Evolutionary conservation across 2,113 vertebrate genomes (phyloP).

Genomic region (Trochalopteron elliotii): DNA sequence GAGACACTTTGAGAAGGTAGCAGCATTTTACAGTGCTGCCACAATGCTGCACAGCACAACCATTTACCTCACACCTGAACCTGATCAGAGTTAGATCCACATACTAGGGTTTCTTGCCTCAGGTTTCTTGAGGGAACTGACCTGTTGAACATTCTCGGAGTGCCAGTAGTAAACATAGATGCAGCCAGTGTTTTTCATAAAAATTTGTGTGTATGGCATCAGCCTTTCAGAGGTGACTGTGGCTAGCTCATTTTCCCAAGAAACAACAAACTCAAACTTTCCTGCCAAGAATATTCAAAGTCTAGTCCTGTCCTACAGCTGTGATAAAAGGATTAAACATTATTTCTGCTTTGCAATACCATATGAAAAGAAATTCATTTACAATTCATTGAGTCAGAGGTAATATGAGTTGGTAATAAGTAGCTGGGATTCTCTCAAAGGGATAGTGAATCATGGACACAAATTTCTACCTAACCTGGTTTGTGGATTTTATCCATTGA

Average conservation of each 20-base stretch:
- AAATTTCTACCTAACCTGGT: neutral
- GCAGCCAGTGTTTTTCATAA: neutral
- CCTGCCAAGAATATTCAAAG: neutral
- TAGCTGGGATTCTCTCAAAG: neutral
- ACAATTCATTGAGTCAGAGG: neutral
- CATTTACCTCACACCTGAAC: neutral
- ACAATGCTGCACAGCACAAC: neutral
- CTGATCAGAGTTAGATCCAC: neutral
- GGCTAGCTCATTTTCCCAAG: neutral
- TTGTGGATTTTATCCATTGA: neutral
- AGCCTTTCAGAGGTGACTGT: neutral
- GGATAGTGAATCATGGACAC: neutral
- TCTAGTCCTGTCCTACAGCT: neutral
- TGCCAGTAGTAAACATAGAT: neutral
- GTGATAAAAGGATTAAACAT: neutral
- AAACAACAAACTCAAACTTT: neutral
- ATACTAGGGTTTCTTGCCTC: neutral
- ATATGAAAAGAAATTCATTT: neutral
- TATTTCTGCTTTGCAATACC: neutral
- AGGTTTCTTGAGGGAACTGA: neutral
- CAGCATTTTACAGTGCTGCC: no score
- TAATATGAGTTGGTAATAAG: neutral
- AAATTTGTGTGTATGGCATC: neutral
- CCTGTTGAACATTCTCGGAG: neutral
- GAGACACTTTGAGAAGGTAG: no score